Base-by-base conservation (phyloP, 2,797 vertebrate genomes). In the Epinephelus malabaricus region DNA sequence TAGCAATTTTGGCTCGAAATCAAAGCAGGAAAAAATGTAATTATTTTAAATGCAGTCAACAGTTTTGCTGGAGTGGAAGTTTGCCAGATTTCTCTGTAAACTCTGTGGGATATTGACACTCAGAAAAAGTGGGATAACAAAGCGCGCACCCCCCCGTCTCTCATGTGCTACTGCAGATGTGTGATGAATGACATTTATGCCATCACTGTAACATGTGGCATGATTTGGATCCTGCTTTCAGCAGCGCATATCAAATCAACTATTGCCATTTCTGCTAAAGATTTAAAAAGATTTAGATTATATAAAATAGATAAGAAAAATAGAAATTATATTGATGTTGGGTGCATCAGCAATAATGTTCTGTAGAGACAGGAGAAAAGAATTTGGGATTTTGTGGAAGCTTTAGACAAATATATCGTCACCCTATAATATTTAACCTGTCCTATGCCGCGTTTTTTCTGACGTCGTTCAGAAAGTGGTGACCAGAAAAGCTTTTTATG, bases 11-110 rank as follows among this genome's bases (percentile, higher is more conserved):
- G 88, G 85, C 87, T 77, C 21, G 2, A 56, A 87, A 84, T 89
- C 79, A 88, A 86, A 88, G 71, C 66, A 11, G 49, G 45, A 60
- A 69, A 34, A 83, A 83, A 86, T 79, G 50, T 76, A 80, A 83
- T 90, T 88, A 85, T 86, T 91, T 83, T 84, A 85, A 90, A 91
- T 84, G 66, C 69, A 84, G 83, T 85, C 73, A 84, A 83, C 81
- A 71, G 63, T 91, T 91, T 87, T 73, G 56, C 70, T 30, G 45
- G 17, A 66, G 55, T 78, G 70, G 78, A 86, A 54, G 60, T 77
- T 83, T 77, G 75, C 84, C 82, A 82, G 65, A 55, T 80, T 76
- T 73, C 45, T 62, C 23, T 79, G 34, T 81, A 76, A 86, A 83
- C 66, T 73, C 65, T 23, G 81, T 51, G 6, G 81, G 76, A 84